Evolutionary conservation across 2,113 vertebrate genomes (phyloP).

Genomic region (Pomatostomus ruficeps): DNA sequence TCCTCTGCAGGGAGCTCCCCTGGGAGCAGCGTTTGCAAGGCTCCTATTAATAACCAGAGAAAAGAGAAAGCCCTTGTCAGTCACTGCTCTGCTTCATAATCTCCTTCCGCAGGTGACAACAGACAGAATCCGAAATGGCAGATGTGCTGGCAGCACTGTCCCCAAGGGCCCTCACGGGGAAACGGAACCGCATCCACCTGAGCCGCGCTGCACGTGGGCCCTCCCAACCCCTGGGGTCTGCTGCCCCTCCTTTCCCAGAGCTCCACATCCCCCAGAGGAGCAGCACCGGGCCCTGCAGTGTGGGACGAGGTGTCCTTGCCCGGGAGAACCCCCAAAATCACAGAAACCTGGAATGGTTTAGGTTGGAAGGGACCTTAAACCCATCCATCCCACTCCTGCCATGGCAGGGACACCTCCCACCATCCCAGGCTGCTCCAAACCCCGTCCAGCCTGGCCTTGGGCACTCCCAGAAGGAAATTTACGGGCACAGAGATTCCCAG

Average conservation of each 20-base stretch:
- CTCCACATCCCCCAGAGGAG: not conserved
- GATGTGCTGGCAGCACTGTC: not conserved
- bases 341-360: not conserved
- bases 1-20: not conserved
- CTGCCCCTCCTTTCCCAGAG: not conserved
- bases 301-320: not conserved
- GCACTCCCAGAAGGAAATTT: not conserved
- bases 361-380: not conserved
- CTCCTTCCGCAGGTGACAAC: not conserved
- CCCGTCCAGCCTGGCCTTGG: not conserved
- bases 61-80: not conserved
- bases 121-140: not conserved
- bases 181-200: not conserved
- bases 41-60: not conserved
- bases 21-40: not conserved
- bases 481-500: not conserved
- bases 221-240: not conserved
- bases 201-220: not conserved
- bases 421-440: fast-evolving
- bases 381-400: not conserved
- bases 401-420: not conserved
- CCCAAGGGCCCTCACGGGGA: not conserved
- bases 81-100: not conserved
- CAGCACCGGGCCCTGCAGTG: not conserved
- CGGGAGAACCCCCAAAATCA: not conserved